Conservation (phyloP, 2,888 invertebrate species). For the Agapostemon virescens region DNA sequence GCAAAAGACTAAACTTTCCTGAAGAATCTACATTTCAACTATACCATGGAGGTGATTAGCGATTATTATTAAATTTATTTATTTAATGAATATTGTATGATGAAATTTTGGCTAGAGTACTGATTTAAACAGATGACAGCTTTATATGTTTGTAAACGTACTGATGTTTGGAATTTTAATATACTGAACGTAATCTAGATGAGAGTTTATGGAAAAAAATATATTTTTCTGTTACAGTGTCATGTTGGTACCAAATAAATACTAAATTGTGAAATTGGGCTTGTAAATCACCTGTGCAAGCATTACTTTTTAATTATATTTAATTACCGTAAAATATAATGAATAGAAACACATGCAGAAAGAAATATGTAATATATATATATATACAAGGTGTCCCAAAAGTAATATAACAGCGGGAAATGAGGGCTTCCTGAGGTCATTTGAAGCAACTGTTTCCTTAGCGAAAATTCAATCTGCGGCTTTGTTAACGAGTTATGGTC, state of each 20-base stretch:
- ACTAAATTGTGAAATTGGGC: neutral
- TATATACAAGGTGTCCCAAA: too few relatives aligned
- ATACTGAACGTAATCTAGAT: neutral
- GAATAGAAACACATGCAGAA: neutral
- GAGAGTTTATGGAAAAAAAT: constrained; percentile 2
- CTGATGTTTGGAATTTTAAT: constrained; percentile 45
- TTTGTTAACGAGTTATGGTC: too few relatives aligned
- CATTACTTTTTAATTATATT: neutral
- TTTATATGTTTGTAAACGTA: constrained; percentile 62
- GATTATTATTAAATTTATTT: neutral
- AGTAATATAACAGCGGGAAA: too few relatives aligned
- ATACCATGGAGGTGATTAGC: constrained; percentile 21
- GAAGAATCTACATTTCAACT: neutral
- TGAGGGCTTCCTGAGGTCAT: too few relatives aligned
- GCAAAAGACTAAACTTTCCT: too few relatives aligned
- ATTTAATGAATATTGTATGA: constrained; percentile 62
- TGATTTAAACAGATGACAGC: constrained; percentile 76
- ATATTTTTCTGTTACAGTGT: constrained; percentile 42
- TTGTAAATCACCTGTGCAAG: neutral
- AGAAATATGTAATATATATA: neutral
- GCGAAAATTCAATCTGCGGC: too few relatives aligned
- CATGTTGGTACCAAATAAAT: constrained; percentile 3
- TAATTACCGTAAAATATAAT: neutral
- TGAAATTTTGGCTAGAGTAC: constrained; percentile 79
- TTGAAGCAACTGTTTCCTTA: too few relatives aligned